These are phyloP conservation scores for Alligator mississippiensis DNA, from an alignment of 2,113 vertebrate genomes.

Conservation along the genomic window DNA sequence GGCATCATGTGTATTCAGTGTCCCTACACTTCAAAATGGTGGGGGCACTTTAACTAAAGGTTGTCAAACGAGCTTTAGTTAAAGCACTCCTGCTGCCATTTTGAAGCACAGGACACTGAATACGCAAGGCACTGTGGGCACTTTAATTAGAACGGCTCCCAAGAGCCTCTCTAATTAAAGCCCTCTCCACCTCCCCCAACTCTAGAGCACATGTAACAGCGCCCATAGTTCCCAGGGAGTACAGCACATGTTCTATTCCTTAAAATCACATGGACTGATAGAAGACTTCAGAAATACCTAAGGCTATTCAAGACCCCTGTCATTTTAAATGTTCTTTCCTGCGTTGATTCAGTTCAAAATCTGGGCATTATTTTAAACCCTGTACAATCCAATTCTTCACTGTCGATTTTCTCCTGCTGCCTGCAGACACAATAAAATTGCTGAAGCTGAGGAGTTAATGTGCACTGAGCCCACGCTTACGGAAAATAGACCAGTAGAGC, in stretches of 20 bases:
- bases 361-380: conserved; percentile 5
- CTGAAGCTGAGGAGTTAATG: background rate
- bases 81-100: no score
- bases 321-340: background rate
- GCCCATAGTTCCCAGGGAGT: background rate
- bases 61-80: no score
- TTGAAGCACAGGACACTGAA: no score
- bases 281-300: background rate
- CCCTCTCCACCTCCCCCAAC: no score
- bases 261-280: no score
- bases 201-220: background rate
- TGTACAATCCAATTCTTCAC: background rate
- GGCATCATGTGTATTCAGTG: no score
- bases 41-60: no score
- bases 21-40: no score
- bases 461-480: background rate
- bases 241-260: background rate
- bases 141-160: background rate
- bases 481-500: background rate
- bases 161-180: background rate
- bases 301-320: background rate
- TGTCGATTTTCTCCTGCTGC: background rate
- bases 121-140: background rate
- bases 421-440: conserved; percentile 15
- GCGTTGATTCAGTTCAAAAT: background rate